These are phyloP conservation scores for Pachycephus smyrnensis DNA, from an alignment of 2,888 invertebrate genomes.

Conservation along the genomic window DNA sequence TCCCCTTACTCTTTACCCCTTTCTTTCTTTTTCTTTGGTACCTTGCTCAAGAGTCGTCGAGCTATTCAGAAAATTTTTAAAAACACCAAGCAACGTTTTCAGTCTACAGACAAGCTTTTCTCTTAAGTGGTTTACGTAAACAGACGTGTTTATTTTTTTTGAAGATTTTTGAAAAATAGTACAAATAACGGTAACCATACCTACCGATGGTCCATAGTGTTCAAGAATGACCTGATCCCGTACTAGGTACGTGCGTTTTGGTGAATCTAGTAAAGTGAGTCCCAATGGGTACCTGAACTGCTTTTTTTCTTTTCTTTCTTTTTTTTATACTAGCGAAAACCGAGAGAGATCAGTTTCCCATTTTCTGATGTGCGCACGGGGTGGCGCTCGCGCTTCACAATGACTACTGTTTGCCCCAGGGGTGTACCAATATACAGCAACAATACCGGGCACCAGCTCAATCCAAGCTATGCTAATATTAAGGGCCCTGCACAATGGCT, in stretches of 20 bases:
- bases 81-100: background rate
- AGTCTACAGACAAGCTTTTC: background rate
- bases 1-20: background rate
- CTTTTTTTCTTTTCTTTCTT: background rate
- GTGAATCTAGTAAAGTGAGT: background rate
- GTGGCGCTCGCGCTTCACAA: slow-evolving; percentile 10
- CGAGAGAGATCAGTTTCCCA: slow-evolving; percentile 3
- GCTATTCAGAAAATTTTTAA: background rate
- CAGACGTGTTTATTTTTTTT: background rate
- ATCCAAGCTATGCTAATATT: slow-evolving; percentile 41
- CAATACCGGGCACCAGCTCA: slow-evolving; percentile 25
- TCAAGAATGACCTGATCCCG: background rate
- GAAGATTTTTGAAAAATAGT: background rate
- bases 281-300: background rate
- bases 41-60: background rate
- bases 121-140: background rate
- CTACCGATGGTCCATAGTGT: background rate
- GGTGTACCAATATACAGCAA: slow-evolving; percentile 28
- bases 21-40: background rate
- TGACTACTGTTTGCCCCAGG: slow-evolving; percentile 25
- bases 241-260: background rate
- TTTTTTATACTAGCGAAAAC: background rate
- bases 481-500: slow-evolving; percentile 42
- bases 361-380: background rate
- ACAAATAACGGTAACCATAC: background rate